A percentile compares a stretch with the other conserved stretches of the same genome.
These are phyloP conservation scores for Tortrix viridana DNA, from an alignment of 2,888 invertebrate species.

Conservation along the genomic window DNA sequence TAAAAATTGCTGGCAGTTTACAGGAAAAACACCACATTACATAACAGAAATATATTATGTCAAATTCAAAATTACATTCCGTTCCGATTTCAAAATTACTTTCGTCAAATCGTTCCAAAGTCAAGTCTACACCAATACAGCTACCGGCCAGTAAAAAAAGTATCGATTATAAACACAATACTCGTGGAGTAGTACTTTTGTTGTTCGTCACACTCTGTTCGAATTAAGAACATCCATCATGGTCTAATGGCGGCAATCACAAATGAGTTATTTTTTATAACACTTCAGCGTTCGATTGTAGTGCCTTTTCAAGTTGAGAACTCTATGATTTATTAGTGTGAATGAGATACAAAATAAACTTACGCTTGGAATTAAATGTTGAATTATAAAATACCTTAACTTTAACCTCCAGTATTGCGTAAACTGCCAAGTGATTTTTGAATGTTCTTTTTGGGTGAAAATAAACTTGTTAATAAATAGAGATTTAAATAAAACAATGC, in stretches of 20 bases:
- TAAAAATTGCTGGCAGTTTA: neutral
- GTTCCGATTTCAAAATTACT: neutral
- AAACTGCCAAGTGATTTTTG: no score
- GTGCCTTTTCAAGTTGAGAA: constrained; percentile 45
- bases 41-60: no score
- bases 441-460: no score
- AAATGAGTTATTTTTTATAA: constrained; percentile 63
- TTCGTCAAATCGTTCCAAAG: constrained; percentile 1
- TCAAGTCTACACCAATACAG: constrained; percentile 11
- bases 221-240: constrained; percentile 59
- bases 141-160: constrained; percentile 32
- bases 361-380: constrained; percentile 33
- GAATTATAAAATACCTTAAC: neutral
- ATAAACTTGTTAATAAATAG: no score
- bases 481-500: no score
- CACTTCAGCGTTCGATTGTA: constrained; percentile 52
- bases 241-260: constrained; percentile 59
- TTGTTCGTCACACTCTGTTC: constrained; percentile 21
- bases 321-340: constrained; percentile 45
- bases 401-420: no score
- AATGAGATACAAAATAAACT: constrained; percentile 38
- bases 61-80: neutral
- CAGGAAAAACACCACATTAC: no score
- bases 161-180: constrained; percentile 37
- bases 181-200: constrained; percentile 35